phyloP scores from a whole-genome alignment of 2,888 invertebrate species.

The Tanypteryx hageni region DNA sequence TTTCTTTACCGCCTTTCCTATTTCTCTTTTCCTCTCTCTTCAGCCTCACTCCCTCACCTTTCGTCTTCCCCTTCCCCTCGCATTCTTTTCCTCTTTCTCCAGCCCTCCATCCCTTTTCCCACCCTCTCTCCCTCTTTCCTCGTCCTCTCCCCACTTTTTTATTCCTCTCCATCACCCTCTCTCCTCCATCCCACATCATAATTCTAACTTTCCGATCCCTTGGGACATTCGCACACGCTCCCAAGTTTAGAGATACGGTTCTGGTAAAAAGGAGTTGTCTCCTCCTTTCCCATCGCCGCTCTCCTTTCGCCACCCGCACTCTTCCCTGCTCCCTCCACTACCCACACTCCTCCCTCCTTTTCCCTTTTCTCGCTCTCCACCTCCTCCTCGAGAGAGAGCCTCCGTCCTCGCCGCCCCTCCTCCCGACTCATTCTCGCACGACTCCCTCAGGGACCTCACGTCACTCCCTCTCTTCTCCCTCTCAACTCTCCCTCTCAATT shows the following conservation, averaged over 20 bases:
- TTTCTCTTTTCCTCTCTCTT: no score
- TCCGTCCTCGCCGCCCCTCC: no score
- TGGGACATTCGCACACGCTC: constrained; percentile 16
- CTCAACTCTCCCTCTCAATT: not conserved
- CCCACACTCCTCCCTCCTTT: no score
- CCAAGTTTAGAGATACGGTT: not conserved
- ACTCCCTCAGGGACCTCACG: no score
- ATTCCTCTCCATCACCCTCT: not conserved
- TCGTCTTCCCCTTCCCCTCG: not conserved
- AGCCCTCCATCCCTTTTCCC: not conserved
- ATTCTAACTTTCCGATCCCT: constrained; percentile 18
- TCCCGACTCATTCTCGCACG: no score
- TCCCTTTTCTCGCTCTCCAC: no score
- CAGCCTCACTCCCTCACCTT: no score
- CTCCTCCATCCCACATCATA: not conserved
- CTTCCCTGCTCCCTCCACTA: not conserved
- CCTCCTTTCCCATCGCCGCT: not conserved
- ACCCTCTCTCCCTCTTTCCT: not conserved
- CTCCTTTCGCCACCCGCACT: not conserved
- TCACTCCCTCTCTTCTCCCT: not conserved
- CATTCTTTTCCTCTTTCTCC: not conserved
- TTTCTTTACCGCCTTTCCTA: no score
- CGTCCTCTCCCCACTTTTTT: not conserved
- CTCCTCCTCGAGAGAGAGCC: no score
- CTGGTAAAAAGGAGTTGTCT: not conserved